These are phyloP conservation scores for Atta cephalotes DNA, from an alignment of 1,140 invertebrate species.

Conservation along the genomic window DNA sequence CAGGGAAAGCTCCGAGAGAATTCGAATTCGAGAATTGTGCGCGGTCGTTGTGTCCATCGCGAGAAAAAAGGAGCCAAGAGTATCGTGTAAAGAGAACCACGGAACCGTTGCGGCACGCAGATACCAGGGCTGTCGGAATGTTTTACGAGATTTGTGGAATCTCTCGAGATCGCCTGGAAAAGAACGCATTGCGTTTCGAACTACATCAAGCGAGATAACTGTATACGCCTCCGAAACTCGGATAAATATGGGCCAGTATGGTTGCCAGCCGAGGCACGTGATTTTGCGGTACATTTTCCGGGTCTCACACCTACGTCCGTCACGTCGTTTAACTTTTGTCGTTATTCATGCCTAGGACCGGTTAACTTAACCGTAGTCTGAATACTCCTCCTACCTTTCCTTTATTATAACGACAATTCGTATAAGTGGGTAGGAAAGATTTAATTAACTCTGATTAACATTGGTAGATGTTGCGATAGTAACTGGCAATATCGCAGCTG, in stretches of 20 bases:
- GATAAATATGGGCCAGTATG: slow-evolving; percentile 57
- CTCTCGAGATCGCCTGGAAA: slow-evolving; percentile 31
- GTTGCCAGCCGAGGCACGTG: slow-evolving; percentile 25
- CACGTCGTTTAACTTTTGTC: neutral
- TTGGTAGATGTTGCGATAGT: too few relatives aligned
- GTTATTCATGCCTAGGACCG: slow-evolving; percentile 25
- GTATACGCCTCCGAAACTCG: slow-evolving; percentile 61
- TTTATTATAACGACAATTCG: neutral
- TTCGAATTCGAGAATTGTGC: slow-evolving; percentile 3
- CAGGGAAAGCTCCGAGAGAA: neutral
- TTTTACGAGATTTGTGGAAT: slow-evolving; percentile 68
- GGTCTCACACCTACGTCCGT: slow-evolving; percentile 1
- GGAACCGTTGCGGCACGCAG: slow-evolving; percentile 47
- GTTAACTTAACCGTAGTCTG: slow-evolving; percentile 27
- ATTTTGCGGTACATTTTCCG: slow-evolving; percentile 57
- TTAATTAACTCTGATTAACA: slow-evolving; percentile 25
- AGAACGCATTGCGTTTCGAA: slow-evolving; percentile 27
- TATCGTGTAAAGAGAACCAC: slow-evolving; percentile 27
- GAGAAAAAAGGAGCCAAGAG: neutral
- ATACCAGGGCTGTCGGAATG: neutral
- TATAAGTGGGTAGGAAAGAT: neutral
- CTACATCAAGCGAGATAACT: slow-evolving; percentile 58
- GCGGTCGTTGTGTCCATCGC: neutral
- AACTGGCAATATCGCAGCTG: neutral
- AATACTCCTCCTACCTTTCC: neutral